These are phyloP conservation scores for Rhagoletis pomonella DNA, from an alignment of 1,140 invertebrate species.

Conservation along the genomic window DNA sequence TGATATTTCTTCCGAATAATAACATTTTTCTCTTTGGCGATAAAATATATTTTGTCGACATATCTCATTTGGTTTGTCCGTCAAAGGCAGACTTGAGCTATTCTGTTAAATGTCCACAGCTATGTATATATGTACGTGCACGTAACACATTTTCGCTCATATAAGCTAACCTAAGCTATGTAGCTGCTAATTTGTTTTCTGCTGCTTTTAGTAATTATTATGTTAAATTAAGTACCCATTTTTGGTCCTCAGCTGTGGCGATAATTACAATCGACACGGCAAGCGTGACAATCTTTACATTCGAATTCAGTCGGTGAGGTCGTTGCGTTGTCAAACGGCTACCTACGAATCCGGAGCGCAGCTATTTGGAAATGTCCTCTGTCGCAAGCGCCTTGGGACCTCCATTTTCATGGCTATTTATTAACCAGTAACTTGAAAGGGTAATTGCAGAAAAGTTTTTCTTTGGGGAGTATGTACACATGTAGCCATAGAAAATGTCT, in stretches of 20 bases:
- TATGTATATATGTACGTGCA: neutral
- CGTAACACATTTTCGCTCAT: neutral
- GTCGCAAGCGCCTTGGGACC: conserved; percentile 40
- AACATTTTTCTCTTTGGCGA: no score
- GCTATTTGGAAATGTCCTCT: conserved; percentile 8
- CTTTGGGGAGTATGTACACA: neutral
- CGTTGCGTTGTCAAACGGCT: neutral
- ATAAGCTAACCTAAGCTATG: neutral
- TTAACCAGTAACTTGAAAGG: conserved; percentile 8
- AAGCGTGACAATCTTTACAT: conserved; percentile 52
- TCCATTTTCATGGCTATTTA: conserved; percentile 23
- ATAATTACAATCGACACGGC: conserved; percentile 50
- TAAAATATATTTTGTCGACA: no score
- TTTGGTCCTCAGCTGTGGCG: conserved; percentile 43
- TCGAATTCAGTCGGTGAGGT: conserved; percentile 34
- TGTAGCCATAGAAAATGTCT: neutral
- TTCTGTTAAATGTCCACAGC: no score
- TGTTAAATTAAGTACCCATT: conserved; percentile 48
- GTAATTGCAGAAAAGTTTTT: conserved; percentile 29
- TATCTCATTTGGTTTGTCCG: no score
- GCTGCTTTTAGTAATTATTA: conserved; percentile 43
- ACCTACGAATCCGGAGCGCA: neutral
- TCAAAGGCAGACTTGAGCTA: no score
- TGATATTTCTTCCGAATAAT: no score
- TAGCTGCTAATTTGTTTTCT: conserved; percentile 45